These are phyloP conservation scores for Drosophila pachea DNA, from an alignment of 1,140 invertebrate species.

Conservation along the genomic window DNA sequence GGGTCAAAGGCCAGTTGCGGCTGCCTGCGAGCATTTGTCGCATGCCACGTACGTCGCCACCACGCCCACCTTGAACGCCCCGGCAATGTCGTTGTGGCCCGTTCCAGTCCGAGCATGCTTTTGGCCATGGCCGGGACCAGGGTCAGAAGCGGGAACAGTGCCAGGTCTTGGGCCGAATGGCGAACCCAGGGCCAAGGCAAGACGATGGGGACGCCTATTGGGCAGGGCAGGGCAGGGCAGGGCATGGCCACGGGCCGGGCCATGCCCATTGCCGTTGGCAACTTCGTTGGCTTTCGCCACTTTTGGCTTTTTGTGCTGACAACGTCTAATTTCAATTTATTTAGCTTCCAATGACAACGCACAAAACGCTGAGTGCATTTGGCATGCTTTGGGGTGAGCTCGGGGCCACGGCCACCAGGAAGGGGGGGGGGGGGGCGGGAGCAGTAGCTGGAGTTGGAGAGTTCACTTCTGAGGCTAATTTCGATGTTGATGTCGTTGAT, in stretches of 20 bases:
- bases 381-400: neutral
- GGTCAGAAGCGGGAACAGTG: neutral
- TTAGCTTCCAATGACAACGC: constrained; percentile 71
- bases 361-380: constrained; percentile 61
- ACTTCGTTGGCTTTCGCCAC: constrained; percentile 15
- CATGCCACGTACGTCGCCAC: too few relatives aligned
- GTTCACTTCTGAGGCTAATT: constrained; percentile 53
- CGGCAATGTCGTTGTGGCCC: too few relatives aligned
- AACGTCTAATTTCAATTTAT: constrained; percentile 75
- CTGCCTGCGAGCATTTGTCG: too few relatives aligned
- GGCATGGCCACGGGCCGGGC: neutral
- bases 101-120: constrained; percentile 42
- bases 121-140: neutral
- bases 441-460: too few relatives aligned
- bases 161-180: too few relatives aligned
- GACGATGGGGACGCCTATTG: too few relatives aligned
- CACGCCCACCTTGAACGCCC: constrained; percentile 32
- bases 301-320: constrained; percentile 65
- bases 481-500: constrained; percentile 37
- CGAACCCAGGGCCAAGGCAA: neutral
- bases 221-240: too few relatives aligned
- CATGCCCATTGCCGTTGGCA: constrained; percentile 5
- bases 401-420: neutral
- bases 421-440: neutral
- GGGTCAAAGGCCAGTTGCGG: too few relatives aligned